Evolutionary conservation across 2,797 vertebrate species (phyloP), one percentile per base, ranked within the genome.

Genomic region (Hoplostethus atlanticus): DNA sequence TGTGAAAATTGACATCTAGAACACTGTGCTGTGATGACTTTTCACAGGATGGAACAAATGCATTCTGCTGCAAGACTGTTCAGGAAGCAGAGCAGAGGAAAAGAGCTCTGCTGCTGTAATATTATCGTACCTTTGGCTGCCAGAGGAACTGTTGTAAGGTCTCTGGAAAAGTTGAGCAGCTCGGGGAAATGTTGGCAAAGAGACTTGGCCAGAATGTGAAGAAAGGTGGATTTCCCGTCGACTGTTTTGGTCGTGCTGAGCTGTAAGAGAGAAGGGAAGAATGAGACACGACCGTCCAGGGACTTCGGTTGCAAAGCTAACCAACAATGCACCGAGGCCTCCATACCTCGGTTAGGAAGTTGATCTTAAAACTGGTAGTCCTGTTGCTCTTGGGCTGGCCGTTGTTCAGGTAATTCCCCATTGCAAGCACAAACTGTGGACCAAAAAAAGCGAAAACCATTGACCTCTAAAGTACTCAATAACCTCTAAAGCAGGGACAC

Each of bases 391-490:
- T 97, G 10, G 97, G 98, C 85, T 99, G 98, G 55, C 97, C 97
- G 0, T 99, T 98, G 83, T 99, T 99, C 83, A 99, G 94, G 77
- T 99, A 99, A 84, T 99, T 99, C 36, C 98, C 98, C 98, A 99
- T 99, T 0, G 98, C 98, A 68, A 99, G 91, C 64, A 99, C 98
- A 68, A 99, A 99, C 98, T 99, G 94, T 55, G 53, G 57, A 51
- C 16, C 31, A 63, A 44, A 8, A 68, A 62, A 64, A 72, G 21
- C 47, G 51, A 40, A 8, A 40, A 34, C 1, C 21, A 21, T 34
- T 34, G 34, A 34, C 34, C 34, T 6, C 34, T 34, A 34, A 34
- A 5, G 34, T 34, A 5, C 34, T 34, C 4, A 34, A 5, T 6
- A 34, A 34, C 6, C 34, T 34, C 34, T 34, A 34, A 4, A 34